These are phyloP conservation scores for Otus sunia DNA, from an alignment of 2,113 vertebrate genomes.

Conservation along the genomic window DNA sequence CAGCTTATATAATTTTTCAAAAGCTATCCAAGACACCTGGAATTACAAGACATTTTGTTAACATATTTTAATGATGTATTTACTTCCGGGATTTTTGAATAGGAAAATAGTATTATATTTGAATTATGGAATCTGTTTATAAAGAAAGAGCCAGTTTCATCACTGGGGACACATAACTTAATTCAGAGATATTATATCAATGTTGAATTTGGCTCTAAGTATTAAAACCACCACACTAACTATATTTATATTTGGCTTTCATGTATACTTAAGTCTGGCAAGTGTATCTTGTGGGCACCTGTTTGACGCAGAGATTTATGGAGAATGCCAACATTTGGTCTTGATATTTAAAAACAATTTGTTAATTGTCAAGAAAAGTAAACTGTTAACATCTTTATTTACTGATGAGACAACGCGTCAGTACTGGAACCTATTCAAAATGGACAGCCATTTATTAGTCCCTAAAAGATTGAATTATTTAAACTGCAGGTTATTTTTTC, in stretches of 20 bases:
- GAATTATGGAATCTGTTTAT: neutral
- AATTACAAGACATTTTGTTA: neutral
- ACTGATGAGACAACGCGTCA: slow-evolving; percentile 45
- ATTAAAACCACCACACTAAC: neutral
- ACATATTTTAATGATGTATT: neutral
- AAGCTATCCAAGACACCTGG: neutral
- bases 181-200: slow-evolving; percentile 8
- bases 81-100: neutral
- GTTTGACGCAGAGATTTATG: slow-evolving; percentile 62
- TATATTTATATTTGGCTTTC: slow-evolving; percentile 67
- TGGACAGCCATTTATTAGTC: slow-evolving; percentile 55
- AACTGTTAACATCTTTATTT: slow-evolving; percentile 75
- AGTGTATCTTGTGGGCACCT: slow-evolving; percentile 65
- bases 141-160: neutral
- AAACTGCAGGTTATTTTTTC: neutral
- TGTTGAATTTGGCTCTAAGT: slow-evolving; percentile 29
- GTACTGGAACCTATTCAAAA: slow-evolving; percentile 66
- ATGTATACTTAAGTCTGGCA: slow-evolving; percentile 66
- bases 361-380: slow-evolving; percentile 73
- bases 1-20: neutral
- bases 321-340: slow-evolving; percentile 70
- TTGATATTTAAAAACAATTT: slow-evolving; percentile 71
- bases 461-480: neutral
- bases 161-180: neutral
- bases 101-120: neutral